phyloP scores from a whole-genome alignment of 2,888 invertebrate genomes.

The Torymus auratus region DNA sequence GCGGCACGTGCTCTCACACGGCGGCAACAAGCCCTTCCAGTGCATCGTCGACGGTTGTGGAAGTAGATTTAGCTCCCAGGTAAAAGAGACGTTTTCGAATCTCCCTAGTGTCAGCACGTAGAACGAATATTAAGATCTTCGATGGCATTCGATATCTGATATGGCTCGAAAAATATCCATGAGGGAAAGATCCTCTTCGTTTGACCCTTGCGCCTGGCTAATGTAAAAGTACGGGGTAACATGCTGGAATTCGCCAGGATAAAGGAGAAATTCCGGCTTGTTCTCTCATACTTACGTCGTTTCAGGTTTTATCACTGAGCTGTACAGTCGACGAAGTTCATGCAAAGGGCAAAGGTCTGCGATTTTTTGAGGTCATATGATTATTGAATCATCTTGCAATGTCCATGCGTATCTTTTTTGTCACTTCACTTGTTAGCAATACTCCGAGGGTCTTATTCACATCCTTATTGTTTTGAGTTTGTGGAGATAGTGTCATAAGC shows the following conservation, averaged over 20 bases:
- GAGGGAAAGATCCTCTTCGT: constrained; percentile 49
- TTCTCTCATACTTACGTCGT: not conserved
- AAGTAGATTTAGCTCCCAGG: constrained; percentile 90
- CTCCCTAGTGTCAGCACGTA: not conserved
- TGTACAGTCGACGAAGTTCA: not conserved
- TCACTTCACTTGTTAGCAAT: not conserved
- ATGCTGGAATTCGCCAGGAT: not conserved
- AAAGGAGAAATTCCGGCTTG: not conserved
- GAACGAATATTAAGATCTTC: not conserved
- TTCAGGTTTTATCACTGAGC: not conserved
- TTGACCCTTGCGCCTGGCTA: constrained; percentile 6
- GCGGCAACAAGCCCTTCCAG: constrained; percentile 93
- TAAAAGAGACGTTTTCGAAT: constrained; percentile 69
- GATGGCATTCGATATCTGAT: constrained; percentile 31
- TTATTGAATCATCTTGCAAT: constrained; percentile 14
- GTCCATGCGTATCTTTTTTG: not conserved
- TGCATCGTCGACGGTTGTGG: constrained; percentile 98
- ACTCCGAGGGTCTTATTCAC: not conserved
- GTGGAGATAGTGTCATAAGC: constrained; percentile 29
- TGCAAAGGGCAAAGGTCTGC: constrained; percentile 4
- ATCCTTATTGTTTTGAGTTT: constrained; percentile 13
- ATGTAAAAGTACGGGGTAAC: constrained; percentile 12
- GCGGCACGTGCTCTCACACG: constrained; percentile 93
- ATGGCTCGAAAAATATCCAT: constrained; percentile 47
- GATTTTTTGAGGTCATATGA: constrained; percentile 26